Conservation (phyloP, 2,113 vertebrate species). For the Thomomys bottae region DNA sequence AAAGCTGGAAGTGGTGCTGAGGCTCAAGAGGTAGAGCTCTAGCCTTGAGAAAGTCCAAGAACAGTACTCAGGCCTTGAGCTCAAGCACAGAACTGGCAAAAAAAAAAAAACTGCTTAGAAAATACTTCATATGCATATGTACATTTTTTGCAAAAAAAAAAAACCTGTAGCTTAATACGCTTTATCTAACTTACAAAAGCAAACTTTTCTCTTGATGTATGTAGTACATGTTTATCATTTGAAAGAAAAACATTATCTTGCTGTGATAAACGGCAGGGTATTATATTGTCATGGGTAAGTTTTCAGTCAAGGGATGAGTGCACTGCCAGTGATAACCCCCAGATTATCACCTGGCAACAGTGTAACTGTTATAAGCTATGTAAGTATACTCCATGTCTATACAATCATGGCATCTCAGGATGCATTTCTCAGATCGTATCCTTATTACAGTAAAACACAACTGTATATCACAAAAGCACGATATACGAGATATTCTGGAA, state of each 20-base stretch:
- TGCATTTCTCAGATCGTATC: background rate
- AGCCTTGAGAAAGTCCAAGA: too few species aligned
- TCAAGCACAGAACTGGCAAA: too few species aligned
- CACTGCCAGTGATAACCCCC: background rate
- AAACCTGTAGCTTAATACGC: background rate
- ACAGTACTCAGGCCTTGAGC: too few species aligned
- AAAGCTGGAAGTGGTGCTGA: too few species aligned
- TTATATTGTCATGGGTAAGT: background rate
- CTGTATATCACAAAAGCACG: background rate
- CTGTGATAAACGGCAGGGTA: background rate
- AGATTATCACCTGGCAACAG: background rate
- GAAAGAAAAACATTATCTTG: conserved; percentile 35
- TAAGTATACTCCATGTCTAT: background rate
- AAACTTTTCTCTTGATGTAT: background rate
- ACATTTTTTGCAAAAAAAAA: background rate
- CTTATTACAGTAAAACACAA: background rate
- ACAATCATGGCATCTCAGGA: background rate
- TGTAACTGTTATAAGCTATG: background rate
- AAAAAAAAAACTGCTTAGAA: background rate
- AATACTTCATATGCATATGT: background rate
- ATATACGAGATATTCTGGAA: background rate
- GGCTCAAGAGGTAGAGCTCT: too few species aligned
- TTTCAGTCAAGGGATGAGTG: background rate
- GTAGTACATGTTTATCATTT: conserved; percentile 1
- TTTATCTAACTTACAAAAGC: background rate